Conservation (phyloP, 2,113 vertebrate genomes). For the Phyllostomus discolor region DNA sequence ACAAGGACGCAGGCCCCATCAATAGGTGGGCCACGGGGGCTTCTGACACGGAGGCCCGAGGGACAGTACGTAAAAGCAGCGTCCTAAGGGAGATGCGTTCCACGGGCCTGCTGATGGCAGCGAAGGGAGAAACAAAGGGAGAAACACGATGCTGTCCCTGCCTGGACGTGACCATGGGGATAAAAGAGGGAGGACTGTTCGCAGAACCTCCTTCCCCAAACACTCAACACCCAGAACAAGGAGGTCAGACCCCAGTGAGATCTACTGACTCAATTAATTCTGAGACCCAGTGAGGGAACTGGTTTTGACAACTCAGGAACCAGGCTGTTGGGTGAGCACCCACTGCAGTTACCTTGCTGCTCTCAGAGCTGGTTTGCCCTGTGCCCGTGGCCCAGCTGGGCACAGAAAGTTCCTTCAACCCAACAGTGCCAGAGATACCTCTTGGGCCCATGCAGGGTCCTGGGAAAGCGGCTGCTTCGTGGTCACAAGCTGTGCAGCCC, state of each 20-base stretch:
- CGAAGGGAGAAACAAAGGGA: not conserved
- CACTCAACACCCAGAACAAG: not conserved
- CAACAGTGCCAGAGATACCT: not conserved
- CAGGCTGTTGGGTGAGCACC: not conserved
- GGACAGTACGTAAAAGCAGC: not conserved
- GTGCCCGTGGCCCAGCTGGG: not conserved
- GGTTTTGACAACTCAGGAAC: not conserved
- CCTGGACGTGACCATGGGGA: not conserved
- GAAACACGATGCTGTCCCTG: not conserved
- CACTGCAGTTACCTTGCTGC: accelerated
- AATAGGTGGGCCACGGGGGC: accelerated
- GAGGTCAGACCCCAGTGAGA: not conserved
- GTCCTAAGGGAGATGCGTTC: not conserved
- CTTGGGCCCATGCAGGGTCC: not conserved
- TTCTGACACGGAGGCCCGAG: not conserved
- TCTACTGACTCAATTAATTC: not conserved
- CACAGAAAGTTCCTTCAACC: not conserved
- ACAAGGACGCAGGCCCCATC: not conserved
- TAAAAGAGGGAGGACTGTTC: not conserved
- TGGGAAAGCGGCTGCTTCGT: not conserved
- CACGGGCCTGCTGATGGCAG: not conserved
- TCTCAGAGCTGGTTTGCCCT: not conserved
- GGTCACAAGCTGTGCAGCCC: not conserved
- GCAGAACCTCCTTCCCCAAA: not conserved
- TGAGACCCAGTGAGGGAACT: not conserved